Base-by-base conservation (phyloP, 2,888 invertebrate genomes). In the Drosophila percnosoma region DNA sequence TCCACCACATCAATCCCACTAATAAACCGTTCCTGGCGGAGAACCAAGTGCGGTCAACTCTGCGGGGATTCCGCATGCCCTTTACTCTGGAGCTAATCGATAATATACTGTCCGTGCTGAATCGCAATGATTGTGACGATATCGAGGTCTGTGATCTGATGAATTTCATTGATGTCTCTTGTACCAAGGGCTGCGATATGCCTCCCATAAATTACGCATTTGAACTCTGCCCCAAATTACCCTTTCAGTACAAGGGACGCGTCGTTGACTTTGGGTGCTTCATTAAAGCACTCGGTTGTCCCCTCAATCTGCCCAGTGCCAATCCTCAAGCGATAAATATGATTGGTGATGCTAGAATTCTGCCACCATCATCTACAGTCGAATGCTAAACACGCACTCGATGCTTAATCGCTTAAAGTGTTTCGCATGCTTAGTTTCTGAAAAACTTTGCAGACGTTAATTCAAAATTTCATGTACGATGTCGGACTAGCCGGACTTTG, bases 11-110 rank as follows among this genome's bases (percentile, higher is more conserved):
- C 65, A 95, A 96, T 90, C 93, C 94, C 15, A 87, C 92, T 0
- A 94, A 94, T 60, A 93, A 93, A 6, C 96, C 96, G n/a, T 94
- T 93, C 75, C 90, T 97, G 49, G 82, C 95, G 0, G 93, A 94
- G 63, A 92, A 94, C 0, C 94, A 95, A 31, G 89, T 97, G 59
- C 95, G 96, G 18, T 95, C 95, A 18, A 93, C 96, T 21, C 91
- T 97, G 36, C 94, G 95, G 38, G 96, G 96, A 0, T 95, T 95
- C 74, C 94, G 96, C 31, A 91, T 97, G 72, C 97, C 97, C 0
- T 92, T 97, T 27, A 95, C 95, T 73, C 89, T 93, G 18, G 95
- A 96, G 73, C 93, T 97, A 0, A 93, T 96, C 82, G 95, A 96
- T 73, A 95, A 95, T 72, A 95, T 97, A 93, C 93, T 97, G 38